Percentiles rank a stretch among this genome's conserved stretches.
These are phyloP conservation scores for Endotricha flammealis DNA, from an alignment of 2,888 invertebrate species.

Conservation along the genomic window DNA sequence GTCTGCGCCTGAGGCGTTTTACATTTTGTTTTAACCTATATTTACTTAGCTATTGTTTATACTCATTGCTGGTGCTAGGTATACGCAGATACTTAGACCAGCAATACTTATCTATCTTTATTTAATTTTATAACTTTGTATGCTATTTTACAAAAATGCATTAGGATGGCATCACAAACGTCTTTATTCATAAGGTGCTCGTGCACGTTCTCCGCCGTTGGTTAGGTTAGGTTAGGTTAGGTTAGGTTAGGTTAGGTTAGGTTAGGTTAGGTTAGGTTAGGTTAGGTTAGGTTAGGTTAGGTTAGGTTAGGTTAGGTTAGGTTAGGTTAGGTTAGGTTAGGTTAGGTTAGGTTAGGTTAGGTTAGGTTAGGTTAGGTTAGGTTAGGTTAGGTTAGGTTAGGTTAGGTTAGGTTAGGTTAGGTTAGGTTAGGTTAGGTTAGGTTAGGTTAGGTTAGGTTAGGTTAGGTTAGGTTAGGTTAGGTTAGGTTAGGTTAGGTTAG, in stretches of 20 bases:
- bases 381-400: slow-evolving; percentile 20
- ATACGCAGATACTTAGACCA: no score
- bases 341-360: slow-evolving; percentile 28
- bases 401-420: slow-evolving; percentile 27
- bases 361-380: slow-evolving; percentile 26
- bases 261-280: slow-evolving; percentile 5
- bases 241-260: slow-evolving; percentile 5
- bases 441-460: slow-evolving; percentile 26
- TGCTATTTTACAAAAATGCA: no score
- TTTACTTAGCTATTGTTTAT: no score
- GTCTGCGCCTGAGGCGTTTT: no score
- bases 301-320: slow-evolving; percentile 23
- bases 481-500: slow-evolving; percentile 20
- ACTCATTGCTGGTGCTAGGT: no score
- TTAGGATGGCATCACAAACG: no score
- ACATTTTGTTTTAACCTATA: slow-evolving; percentile 1
- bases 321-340: slow-evolving; percentile 29
- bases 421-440: slow-evolving; percentile 26
- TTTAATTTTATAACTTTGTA: no score
- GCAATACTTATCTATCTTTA: no score
- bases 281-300: no score
- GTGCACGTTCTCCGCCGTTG: no score
- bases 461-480: slow-evolving; percentile 25
- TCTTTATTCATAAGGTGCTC: no score
- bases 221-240: no score